Conservation (phyloP, 2,888 invertebrate species). For the Drymonia ruficornis region DNA sequence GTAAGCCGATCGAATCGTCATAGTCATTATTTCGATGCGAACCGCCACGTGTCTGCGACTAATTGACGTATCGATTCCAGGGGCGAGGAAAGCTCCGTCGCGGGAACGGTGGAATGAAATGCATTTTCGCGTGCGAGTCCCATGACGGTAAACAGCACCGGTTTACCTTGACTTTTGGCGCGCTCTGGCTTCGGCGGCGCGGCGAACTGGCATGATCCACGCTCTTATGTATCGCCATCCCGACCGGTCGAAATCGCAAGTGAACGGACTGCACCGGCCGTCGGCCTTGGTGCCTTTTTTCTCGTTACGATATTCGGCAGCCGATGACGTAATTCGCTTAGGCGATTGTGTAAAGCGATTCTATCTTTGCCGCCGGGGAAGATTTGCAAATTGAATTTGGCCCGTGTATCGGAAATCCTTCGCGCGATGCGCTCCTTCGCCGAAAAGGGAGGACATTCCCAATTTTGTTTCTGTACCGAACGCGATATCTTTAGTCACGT, state of each 20-base stretch:
- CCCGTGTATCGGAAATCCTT: conserved; percentile 47
- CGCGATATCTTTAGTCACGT: conserved; percentile 32
- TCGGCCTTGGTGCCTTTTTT: conserved; percentile 70
- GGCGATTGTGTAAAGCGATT: conserved; percentile 67
- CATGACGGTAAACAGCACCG: conserved; percentile 45
- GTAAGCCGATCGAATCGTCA: conserved; percentile 48
- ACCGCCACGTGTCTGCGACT: conserved; percentile 62
- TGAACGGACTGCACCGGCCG: conserved; percentile 72
- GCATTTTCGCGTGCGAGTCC: conserved; percentile 11
- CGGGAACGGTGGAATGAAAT: conserved; percentile 18
- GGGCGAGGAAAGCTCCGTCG: conserved; percentile 14
- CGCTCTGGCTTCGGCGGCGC: conserved; percentile 35
- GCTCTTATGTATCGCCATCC: conserved; percentile 50
- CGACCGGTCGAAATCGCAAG: conserved; percentile 72
- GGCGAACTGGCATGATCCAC: conserved; percentile 24
- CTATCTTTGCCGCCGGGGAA: conserved; percentile 55
- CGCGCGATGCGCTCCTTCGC: conserved; percentile 31
- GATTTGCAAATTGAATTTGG: conserved; percentile 63
- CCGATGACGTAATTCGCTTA: conserved; percentile 69
- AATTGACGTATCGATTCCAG: conserved; percentile 53
- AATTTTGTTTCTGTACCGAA: conserved; percentile 32
- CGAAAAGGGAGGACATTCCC: conserved; percentile 27
- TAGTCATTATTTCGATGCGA: conserved; percentile 58
- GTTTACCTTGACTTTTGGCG: conserved; percentile 78
- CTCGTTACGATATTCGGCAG: conserved; percentile 67